Percentiles rank a stretch among this genome's conserved stretches.
phyloP scores from a whole-genome alignment of 2,113 vertebrate species.

The Ptychochromis oligacanthus region DNA sequence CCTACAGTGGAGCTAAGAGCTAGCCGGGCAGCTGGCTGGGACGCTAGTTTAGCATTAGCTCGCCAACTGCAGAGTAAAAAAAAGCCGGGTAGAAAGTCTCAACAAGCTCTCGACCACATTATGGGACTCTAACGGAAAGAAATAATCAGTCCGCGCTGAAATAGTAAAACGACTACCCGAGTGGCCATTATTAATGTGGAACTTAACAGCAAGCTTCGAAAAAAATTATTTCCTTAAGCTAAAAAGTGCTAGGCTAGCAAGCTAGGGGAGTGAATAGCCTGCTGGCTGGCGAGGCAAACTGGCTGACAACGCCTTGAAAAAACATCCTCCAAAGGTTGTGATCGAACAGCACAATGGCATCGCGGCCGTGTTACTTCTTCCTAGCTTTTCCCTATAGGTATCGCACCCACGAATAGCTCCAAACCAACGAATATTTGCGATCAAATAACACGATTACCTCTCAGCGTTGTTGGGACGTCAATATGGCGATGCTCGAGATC shows the following conservation, averaged over 20 bases:
- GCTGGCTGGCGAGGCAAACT: slow-evolving; percentile 72
- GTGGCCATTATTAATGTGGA: not conserved
- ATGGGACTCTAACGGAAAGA: no score
- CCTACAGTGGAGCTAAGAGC: slow-evolving; percentile 54
- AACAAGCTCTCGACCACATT: slow-evolving; percentile 18
- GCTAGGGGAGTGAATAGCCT: slow-evolving; percentile 75
- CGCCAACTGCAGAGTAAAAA: slow-evolving; percentile 63
- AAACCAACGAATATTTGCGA: slow-evolving; percentile 52
- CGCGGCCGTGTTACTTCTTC: not conserved
- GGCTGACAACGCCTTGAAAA: slow-evolving; percentile 80
- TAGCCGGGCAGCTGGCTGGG: slow-evolving; percentile 56
- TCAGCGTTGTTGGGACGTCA: slow-evolving; percentile 79
- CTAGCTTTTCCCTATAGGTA: not conserved
- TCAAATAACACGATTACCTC: slow-evolving; percentile 76
- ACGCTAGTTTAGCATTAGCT: slow-evolving; percentile 72
- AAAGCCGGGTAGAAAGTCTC: slow-evolving; percentile 77
- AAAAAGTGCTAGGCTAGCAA: slow-evolving; percentile 73
- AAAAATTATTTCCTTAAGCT: slow-evolving; percentile 57
- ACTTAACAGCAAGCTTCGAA: slow-evolving; percentile 21
- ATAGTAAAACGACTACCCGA: not conserved
- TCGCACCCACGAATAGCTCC: not conserved
- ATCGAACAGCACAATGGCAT: not conserved
- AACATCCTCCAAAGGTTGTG: slow-evolving; percentile 47
- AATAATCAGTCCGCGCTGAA: not conserved
- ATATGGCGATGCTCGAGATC: slow-evolving; percentile 80